Evolutionary conservation across 2,113 vertebrate genomes (phyloP).

Genomic region (Rutilus rutilus): DNA sequence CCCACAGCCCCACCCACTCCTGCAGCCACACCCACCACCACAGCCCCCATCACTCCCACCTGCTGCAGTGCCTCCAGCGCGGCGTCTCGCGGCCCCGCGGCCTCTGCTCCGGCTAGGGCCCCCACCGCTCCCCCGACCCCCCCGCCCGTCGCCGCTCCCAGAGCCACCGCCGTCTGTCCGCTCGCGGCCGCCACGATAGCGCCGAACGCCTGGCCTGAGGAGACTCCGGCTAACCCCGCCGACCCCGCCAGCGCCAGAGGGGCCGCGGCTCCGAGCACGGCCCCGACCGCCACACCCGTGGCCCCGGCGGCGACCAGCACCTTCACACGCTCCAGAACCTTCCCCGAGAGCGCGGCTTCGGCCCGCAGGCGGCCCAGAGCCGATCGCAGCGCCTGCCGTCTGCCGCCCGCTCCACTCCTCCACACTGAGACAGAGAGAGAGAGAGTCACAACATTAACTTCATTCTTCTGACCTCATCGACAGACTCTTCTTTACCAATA

Average conservation of each 20-base stretch:
- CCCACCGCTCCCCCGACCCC: slow-evolving; percentile 72
- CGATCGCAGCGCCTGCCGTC: slow-evolving; percentile 38
- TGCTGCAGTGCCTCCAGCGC: slow-evolving; percentile 67
- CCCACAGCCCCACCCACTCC: slow-evolving; percentile 70
- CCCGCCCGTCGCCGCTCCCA: slow-evolving; percentile 70
- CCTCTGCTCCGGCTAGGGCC: slow-evolving; percentile 63
- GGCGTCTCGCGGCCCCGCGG: slow-evolving; percentile 63
- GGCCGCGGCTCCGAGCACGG: slow-evolving; percentile 66
- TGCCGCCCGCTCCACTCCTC: not conserved
- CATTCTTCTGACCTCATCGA: too few relatives aligned
- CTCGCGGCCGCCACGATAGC: slow-evolving; percentile 67
- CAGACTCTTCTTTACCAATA: too few relatives aligned
- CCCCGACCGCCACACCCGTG: slow-evolving; percentile 73
- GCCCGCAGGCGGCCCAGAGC: slow-evolving; percentile 56
- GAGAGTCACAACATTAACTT: too few relatives aligned
- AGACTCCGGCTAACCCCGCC: slow-evolving; percentile 63
- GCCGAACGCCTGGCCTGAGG: slow-evolving; percentile 66
- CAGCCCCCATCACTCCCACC: slow-evolving; percentile 67
- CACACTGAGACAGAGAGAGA: not conserved
- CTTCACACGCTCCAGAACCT: slow-evolving; percentile 71
- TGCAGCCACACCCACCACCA: slow-evolving; percentile 68
- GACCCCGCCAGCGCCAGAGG: slow-evolving; percentile 71
- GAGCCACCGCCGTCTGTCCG: slow-evolving; percentile 66
- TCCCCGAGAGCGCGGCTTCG: slow-evolving; percentile 67
- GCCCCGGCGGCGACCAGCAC: slow-evolving; percentile 70